These are phyloP conservation scores for Eurosta solidaginis DNA, from an alignment of 1,140 invertebrate species.

Conservation along the genomic window DNA sequence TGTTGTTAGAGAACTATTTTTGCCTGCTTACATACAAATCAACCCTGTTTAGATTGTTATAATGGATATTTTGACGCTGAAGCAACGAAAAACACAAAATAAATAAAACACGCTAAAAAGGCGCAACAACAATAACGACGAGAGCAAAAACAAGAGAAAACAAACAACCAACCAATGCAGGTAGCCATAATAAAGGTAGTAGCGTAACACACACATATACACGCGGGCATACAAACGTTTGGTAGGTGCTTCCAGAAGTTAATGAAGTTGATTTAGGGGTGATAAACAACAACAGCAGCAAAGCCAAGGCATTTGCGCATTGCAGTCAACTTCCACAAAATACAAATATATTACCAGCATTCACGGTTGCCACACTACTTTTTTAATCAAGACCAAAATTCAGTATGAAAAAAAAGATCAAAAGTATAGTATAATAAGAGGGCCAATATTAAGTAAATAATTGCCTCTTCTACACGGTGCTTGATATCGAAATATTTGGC, in stretches of 20 bases:
- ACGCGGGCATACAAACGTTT: too few species aligned
- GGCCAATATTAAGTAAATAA: too few species aligned
- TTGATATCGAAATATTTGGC: too few species aligned
- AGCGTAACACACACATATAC: neutral
- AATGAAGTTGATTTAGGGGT: neutral
- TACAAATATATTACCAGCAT: too few species aligned
- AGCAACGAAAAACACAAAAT: constrained; percentile 53
- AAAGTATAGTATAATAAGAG: too few species aligned
- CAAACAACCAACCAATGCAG: neutral
- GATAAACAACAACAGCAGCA: neutral
- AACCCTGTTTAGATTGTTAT: constrained; percentile 57
- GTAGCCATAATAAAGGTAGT: neutral
- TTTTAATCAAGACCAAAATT: too few species aligned
- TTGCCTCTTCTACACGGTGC: too few species aligned
- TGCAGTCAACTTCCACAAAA: neutral
- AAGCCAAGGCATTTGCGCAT: neutral
- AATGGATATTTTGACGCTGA: constrained; percentile 60
- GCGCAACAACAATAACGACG: constrained; percentile 16
- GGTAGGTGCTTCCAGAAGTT: neutral
- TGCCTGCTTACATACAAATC: neutral
- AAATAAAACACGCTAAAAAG: constrained; percentile 34
- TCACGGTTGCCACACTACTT: too few species aligned
- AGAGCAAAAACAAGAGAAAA: neutral
- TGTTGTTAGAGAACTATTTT: neutral
- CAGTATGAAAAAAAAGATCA: too few species aligned